Base-by-base conservation (phyloP, 1,140 invertebrate species). In the Lucilia sericata region DNA sequence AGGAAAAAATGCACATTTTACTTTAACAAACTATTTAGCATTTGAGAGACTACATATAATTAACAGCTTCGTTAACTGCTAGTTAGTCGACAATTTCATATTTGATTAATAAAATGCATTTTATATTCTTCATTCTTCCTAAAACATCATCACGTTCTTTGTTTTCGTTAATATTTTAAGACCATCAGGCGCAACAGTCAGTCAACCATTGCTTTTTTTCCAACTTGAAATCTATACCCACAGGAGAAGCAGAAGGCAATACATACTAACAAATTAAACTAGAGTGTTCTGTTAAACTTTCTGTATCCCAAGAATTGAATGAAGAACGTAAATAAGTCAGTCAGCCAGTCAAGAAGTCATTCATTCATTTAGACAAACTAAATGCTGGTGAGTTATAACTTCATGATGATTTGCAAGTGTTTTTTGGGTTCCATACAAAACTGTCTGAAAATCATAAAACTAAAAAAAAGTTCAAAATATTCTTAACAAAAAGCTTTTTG, bases 41-140 rank as follows among this genome's bases (percentile, higher is more conserved):
- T 80, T 25, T 49, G 47, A 47, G 42, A 25, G 25, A 30, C 3
- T 30, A 30, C 25, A 42, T 80, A 80, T 80, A 80, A 80, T 80
- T 80, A 80, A 80, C 76, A 80, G 76, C 76, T 80, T 80, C 76
- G 76, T 80, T 80, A 80, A 80, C 76, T 80, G 76, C 76, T 25
- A 80, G 76, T 51, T 80, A 80, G 76, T 80, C 76, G 76, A 80
- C 76, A 80, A 80, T 80, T 80, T 80, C 76, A 80, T 80, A 80
- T 80, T 80, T 80, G 76, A 80, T 80, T 80, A 51, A 42, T 80
- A 80, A 80, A 80, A 70, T 70, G 21, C 65, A 70, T n/a, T 70
- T 70, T 25, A 70, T 70, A 21, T 70, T 65, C 60, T 65, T 65
- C 60, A 8, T 65, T 19, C 25, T 30, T 42, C 42, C 0, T 42